These are phyloP conservation scores for Mus caroli DNA, from an alignment of 2,797 vertebrate genomes.

Conservation along the genomic window DNA sequence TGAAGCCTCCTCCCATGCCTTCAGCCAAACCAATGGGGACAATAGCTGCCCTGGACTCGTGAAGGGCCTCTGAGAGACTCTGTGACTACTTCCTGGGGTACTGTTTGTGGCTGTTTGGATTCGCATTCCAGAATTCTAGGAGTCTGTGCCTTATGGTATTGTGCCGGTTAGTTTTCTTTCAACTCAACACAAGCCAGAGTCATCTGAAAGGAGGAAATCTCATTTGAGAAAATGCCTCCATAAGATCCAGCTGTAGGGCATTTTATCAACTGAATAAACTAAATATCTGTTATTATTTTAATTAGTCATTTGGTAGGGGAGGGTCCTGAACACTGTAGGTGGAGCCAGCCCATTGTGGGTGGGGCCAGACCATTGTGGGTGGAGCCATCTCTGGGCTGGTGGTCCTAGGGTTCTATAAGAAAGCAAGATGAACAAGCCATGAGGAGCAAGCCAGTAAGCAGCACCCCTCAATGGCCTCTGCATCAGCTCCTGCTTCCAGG, in stretches of 20 bases:
- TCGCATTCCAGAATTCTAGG: neutral
- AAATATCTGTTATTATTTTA: too few relatives aligned
- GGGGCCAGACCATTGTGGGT: neutral
- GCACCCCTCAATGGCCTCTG: neutral
- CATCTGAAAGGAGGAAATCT: neutral
- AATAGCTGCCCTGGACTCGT: neutral
- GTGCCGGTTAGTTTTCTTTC: neutral
- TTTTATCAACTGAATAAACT: too few relatives aligned
- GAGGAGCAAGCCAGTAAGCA: neutral
- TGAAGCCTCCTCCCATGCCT: accelerated
- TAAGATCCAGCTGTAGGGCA: too few relatives aligned
- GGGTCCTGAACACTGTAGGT: too few relatives aligned
- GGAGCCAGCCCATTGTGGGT: neutral
- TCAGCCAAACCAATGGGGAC: neutral
- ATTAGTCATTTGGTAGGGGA: too few relatives aligned
- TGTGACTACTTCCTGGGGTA: neutral
- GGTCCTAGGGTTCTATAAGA: neutral
- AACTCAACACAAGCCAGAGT: neutral
- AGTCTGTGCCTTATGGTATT: neutral
- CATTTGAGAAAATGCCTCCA: neutral
- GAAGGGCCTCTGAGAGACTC: neutral
- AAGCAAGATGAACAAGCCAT: neutral
- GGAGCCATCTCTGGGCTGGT: neutral
- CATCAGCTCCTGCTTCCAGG: neutral
- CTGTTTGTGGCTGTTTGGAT: neutral